These are phyloP conservation scores for Equus quagga DNA, from an alignment of 2,113 vertebrate genomes.

Conservation along the genomic window DNA sequence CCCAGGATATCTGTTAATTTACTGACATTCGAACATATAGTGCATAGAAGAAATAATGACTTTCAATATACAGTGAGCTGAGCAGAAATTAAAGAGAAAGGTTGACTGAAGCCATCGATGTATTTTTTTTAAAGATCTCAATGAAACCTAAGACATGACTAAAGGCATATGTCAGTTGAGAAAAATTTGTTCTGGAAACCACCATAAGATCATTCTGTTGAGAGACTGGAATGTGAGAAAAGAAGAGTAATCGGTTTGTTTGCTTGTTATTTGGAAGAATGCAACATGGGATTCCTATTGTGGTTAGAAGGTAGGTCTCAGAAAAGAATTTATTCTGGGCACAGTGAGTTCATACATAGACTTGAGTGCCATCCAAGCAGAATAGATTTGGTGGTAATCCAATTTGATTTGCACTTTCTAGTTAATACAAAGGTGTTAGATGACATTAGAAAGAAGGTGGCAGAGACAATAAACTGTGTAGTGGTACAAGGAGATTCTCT, in stretches of 20 bases:
- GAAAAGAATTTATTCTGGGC: background rate
- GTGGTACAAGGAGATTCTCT: background rate
- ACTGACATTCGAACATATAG: background rate
- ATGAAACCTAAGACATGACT: background rate
- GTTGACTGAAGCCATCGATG: background rate
- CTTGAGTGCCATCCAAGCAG: background rate
- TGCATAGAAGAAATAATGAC: background rate
- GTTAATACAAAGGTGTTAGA: background rate
- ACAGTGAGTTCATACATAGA: background rate
- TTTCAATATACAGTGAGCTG: background rate
- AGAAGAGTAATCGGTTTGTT: background rate
- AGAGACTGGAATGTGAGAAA: background rate
- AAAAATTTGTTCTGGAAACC: background rate
- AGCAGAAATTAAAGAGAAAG: background rate
- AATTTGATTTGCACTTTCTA: background rate
- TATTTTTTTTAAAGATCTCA: conserved; percentile 9
- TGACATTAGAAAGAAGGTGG: background rate
- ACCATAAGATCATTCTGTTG: background rate
- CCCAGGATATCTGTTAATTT: background rate
- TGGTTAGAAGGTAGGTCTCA: background rate
- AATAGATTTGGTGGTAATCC: background rate
- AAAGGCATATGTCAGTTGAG: background rate
- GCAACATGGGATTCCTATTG: background rate
- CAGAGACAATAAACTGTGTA: background rate
- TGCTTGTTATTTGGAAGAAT: background rate